These are phyloP conservation scores for Standfussiana lucernea DNA, from an alignment of 2,888 invertebrate genomes.

Conservation along the genomic window DNA sequence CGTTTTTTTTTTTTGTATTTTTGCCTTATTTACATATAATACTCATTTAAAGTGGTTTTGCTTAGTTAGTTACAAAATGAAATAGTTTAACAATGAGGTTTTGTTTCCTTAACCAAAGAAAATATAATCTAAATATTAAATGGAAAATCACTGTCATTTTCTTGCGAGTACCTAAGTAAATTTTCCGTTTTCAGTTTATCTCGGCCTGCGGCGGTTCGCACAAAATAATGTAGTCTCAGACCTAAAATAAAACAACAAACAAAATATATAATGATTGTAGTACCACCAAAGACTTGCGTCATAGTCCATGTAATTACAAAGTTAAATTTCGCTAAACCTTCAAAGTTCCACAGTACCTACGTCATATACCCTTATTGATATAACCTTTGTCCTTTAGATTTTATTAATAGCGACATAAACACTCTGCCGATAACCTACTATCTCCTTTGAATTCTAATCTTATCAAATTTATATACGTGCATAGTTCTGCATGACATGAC, in stretches of 20 bases:
- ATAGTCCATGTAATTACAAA: constrained; percentile 23
- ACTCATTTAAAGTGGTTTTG: not conserved
- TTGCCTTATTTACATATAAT: constrained; percentile 24
- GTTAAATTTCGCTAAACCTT: constrained; percentile 26
- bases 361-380: constrained; percentile 48
- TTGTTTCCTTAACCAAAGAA: not conserved
- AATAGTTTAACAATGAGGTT: constrained; percentile 7
- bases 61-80: not conserved
- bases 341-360: constrained; percentile 31
- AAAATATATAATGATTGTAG: too few species aligned
- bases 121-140: not conserved
- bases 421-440: constrained; percentile 48
- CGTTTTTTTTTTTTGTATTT: constrained; percentile 19
- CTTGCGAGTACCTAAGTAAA: not conserved
- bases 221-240: not conserved
- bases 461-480: constrained; percentile 51
- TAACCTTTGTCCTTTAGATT: constrained; percentile 45
- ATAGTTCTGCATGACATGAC: constrained; percentile 21
- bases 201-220: not conserved
- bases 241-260: constrained; percentile 14
- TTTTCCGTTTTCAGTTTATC: constrained; percentile 1
- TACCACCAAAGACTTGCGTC: constrained; percentile 29
- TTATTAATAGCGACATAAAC: constrained; percentile 49
- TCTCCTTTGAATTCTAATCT: constrained; percentile 34
- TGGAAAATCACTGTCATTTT: not conserved